phyloP scores from a whole-genome alignment of 2,797 vertebrate genomes.

The Urosaurus nigricauda region DNA sequence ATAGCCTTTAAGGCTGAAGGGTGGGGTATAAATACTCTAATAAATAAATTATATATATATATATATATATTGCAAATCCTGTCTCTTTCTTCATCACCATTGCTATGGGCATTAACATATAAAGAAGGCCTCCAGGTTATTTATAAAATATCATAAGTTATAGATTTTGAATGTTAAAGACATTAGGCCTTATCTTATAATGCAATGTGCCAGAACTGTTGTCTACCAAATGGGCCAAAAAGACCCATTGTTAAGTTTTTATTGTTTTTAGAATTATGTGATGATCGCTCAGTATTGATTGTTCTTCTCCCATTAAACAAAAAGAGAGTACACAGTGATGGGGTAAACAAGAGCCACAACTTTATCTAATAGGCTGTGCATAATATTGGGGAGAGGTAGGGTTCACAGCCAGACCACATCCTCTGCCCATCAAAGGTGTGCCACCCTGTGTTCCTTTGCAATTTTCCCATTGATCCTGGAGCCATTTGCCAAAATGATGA shows the following conservation, averaged over 20 bases:
- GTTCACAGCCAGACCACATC: too few species aligned
- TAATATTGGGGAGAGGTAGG: too few species aligned
- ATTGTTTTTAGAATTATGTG: not conserved
- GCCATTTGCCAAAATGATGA: slow-evolving; percentile 7
- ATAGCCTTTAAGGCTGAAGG: too few species aligned
- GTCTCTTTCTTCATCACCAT: not conserved
- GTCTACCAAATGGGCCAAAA: not conserved
- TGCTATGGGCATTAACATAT: not conserved
- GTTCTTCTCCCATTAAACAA: too few species aligned
- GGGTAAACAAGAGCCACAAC: too few species aligned
- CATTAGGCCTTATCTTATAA: not conserved
- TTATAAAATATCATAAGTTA: not conserved
- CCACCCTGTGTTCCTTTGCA: not conserved
- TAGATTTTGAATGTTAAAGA: not conserved
- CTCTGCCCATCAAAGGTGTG: too few species aligned
- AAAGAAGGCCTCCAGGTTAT: not conserved
- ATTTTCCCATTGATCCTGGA: not conserved
- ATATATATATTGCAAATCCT: not conserved
- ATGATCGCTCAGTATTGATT: too few species aligned
- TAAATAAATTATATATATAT: too few species aligned
- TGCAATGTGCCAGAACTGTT: not conserved
- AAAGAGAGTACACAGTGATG: too few species aligned
- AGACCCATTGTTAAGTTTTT: not conserved
- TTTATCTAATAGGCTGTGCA: too few species aligned
- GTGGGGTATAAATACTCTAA: too few species aligned